Evolutionary conservation across 2,113 vertebrate species (phyloP), one percentile per base, ranked within the genome.

Genomic region (Mormoops blainvillei): DNA sequence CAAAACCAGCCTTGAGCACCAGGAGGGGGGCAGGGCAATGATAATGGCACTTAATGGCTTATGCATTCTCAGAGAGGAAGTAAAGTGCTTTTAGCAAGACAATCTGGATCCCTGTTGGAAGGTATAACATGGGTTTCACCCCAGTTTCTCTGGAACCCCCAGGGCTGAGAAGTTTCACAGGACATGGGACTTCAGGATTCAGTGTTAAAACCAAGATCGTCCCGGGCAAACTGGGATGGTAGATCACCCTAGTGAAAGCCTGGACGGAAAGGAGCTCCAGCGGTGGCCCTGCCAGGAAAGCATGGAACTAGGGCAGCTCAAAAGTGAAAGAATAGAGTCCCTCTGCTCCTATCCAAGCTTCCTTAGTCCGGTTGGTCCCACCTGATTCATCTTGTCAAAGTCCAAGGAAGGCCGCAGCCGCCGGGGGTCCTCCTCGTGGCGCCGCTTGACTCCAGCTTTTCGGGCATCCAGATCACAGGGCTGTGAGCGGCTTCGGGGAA

Each of bases 401-500:
- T 98, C 98, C 54, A 99, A 98, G 5, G 98, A 99, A 54, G 99
- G 99, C 93, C 99, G 98, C 48, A 98, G 97, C 92, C 98, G 98
- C 65, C 99, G 98, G 7, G 98, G 94, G 84, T 98, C 98, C 74
- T 98, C 98, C 50, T 99, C 99, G 3, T 99, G 98, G 61, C 99
- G 98, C 94, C 99, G 98, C 97, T 99, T 99, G 96, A 99, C 97
- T 28, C 98, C 99, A 91, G 98, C 98, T 96, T 98, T 99, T 50
- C 99, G 98, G 97, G 99, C 98, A 98, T 97, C 99, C 98, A 87
- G 95, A 95, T 99, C 99, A 67, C 99, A 99, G 87, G 99, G 99
- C 97, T 99, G 99, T 2, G 99, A 99, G 95, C 99, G 99, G 98
- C 99, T 99, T 89, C 99, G 98, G 13, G 99, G 99, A 92, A 99